Evolutionary conservation across 2,113 vertebrate species (phyloP).

Genomic region (Corydoras sp.): DNA sequence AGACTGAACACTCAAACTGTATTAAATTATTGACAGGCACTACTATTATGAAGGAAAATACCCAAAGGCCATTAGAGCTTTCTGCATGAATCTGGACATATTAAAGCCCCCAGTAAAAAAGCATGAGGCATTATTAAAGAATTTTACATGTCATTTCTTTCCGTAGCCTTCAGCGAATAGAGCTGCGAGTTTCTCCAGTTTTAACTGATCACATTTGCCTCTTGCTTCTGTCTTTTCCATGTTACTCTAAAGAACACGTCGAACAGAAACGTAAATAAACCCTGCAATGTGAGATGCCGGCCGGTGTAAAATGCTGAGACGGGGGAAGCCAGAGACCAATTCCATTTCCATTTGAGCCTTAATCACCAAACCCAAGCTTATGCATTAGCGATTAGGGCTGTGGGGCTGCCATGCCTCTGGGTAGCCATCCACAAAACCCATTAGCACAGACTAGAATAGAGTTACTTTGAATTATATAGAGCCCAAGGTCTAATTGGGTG

Average conservation of each 20-base stretch:
- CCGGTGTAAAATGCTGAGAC: slow-evolving; percentile 31
- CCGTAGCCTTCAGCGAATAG: slow-evolving; percentile 25
- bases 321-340: slow-evolving; percentile 42
- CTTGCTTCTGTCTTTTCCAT: neutral
- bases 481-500: slow-evolving; percentile 1
- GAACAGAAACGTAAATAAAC: slow-evolving; percentile 16
- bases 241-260: neutral
- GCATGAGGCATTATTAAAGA: neutral
- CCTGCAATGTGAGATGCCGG: slow-evolving; percentile 2
- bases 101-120: neutral
- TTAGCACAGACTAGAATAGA: slow-evolving; percentile 22
- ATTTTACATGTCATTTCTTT: neutral
- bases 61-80: too few relatives aligned
- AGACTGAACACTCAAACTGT: too few relatives aligned
- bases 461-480: slow-evolving; percentile 29
- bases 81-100: too few relatives aligned
- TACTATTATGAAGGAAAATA: too few relatives aligned
- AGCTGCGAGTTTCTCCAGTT: neutral
- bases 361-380: slow-evolving; percentile 55
- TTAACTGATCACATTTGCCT: too few relatives aligned
- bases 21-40: too few relatives aligned
- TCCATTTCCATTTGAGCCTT: slow-evolving; percentile 54
- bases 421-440: slow-evolving; percentile 39
- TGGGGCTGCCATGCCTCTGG: slow-evolving; percentile 48
- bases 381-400: slow-evolving; percentile 56